phyloP scores from a whole-genome alignment of 2,113 vertebrate genomes.

The Saccopteryx leptura region DNA sequence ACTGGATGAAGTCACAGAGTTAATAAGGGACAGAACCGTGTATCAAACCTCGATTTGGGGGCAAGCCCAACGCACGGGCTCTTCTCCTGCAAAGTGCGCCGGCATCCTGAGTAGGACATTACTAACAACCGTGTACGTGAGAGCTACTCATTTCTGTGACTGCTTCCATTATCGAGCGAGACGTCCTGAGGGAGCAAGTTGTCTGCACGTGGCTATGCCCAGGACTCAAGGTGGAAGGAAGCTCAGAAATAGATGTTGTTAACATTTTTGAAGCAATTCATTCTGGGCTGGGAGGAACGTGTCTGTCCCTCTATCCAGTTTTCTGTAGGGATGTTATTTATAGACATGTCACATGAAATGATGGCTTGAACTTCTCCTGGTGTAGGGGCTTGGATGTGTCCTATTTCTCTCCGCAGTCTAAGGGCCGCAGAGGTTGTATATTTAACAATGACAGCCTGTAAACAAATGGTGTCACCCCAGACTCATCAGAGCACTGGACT shows the following conservation, averaged over 20 bases:
- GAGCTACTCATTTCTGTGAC: neutral
- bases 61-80: neutral
- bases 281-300: neutral
- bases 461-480: neutral
- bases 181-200: neutral
- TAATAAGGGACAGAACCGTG: neutral
- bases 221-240: constrained; percentile 31
- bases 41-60: neutral
- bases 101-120: neutral
- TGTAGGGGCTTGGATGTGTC: neutral
- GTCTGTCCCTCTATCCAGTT: neutral
- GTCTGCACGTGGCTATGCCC: neutral
- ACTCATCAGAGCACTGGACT: neutral
- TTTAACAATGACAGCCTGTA: neutral
- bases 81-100: neutral
- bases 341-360: neutral
- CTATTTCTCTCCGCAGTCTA: neutral
- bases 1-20: neutral
- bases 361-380: neutral
- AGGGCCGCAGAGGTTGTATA: neutral
- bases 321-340: neutral
- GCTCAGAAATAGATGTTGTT: neutral
- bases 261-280: neutral
- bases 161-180: neutral
- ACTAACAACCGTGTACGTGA: neutral